These are phyloP conservation scores for Drosophila ustulata DNA, from an alignment of 2,888 invertebrate genomes.

Conservation along the genomic window DNA sequence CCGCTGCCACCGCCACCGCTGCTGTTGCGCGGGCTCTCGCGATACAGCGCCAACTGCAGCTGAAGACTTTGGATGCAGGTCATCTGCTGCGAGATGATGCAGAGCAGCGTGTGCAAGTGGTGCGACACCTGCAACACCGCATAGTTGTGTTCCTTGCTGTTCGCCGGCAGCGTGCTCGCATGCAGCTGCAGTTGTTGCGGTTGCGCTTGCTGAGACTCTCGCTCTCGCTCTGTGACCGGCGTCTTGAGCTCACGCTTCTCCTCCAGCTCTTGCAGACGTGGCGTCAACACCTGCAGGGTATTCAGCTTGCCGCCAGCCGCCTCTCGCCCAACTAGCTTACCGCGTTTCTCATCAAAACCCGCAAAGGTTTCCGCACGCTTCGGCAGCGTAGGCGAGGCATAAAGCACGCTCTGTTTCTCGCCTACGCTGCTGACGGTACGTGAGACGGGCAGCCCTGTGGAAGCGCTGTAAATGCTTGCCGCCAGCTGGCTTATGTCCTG, in stretches of 20 bases:
- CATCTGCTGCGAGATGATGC: slow-evolving; percentile 95
- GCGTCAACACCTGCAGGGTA: slow-evolving; percentile 81
- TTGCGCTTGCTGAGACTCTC: not conserved
- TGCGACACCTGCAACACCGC: slow-evolving; percentile 93
- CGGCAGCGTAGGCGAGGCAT: slow-evolving; percentile 94
- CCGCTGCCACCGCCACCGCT: slow-evolving; percentile 40
- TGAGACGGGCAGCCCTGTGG: slow-evolving; percentile 90
- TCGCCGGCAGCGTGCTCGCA: slow-evolving; percentile 76
- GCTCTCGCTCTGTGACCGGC: slow-evolving; percentile 7
- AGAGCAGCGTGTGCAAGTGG: slow-evolving; percentile 94
- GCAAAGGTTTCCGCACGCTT: slow-evolving; percentile 98
- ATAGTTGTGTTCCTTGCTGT: slow-evolving; percentile 85
- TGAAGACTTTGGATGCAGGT: slow-evolving; percentile 92
- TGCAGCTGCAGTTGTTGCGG: slow-evolving; percentile 39
- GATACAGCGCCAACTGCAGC: slow-evolving; percentile 91
- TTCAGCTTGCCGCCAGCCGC: slow-evolving; percentile 86
- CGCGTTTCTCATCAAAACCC: slow-evolving; percentile 91
- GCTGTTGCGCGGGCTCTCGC: slow-evolving; percentile 85
- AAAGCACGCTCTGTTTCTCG: slow-evolving; percentile 94
- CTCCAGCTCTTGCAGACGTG: slow-evolving; percentile 81
- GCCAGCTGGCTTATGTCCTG: slow-evolving; percentile 91
- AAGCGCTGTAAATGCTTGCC: slow-evolving; percentile 89
- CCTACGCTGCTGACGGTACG: slow-evolving; percentile 97
- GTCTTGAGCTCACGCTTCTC: slow-evolving; percentile 78
- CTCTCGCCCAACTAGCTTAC: slow-evolving; percentile 84